Evolutionary conservation across 2,113 vertebrate genomes (phyloP).

Genomic region (Loxodonta africana): DNA sequence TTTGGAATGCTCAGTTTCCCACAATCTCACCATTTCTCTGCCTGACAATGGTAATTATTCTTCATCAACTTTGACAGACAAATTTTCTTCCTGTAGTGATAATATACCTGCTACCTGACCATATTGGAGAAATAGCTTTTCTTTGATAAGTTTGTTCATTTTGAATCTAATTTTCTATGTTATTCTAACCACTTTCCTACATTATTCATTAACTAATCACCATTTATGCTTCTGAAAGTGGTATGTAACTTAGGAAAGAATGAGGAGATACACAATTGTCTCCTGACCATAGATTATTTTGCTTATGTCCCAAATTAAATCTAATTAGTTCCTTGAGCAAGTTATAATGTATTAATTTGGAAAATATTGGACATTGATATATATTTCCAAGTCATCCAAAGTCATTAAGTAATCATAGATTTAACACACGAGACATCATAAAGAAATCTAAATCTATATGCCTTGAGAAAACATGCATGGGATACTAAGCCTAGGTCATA

Average conservation of each 20-base stretch:
- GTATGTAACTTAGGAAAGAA: constrained; percentile 64
- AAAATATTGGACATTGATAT: constrained; percentile 10
- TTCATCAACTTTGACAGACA: constrained; percentile 71
- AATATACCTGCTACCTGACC: constrained; percentile 78
- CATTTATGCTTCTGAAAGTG: constrained; percentile 57
- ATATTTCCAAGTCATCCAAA: constrained; percentile 34
- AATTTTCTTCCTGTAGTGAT: constrained; percentile 79
- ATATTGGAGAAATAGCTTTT: constrained; percentile 48
- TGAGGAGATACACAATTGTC: constrained; percentile 19
- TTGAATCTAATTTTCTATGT: constrained; percentile 61
- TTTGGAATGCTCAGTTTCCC: constrained; percentile 72
- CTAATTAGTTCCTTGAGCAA: constrained; percentile 12
- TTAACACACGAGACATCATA: constrained; percentile 1
- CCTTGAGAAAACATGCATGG: constrained; percentile 37
- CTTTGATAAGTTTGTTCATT: constrained; percentile 71
- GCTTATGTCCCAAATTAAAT: constrained; percentile 45
- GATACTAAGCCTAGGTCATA: constrained; percentile 9
- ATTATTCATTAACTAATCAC: constrained; percentile 73
- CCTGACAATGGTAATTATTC: constrained; percentile 76
- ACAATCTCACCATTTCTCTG: constrained; percentile 68
- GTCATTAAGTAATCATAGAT: neutral
- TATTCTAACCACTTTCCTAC: constrained; percentile 72
- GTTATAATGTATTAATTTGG: neutral
- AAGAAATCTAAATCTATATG: constrained; percentile 3
- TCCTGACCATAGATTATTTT: constrained; percentile 15